These are phyloP conservation scores for Epizoanthus stellaris DNA, from an alignment of 92 coral and sea anemone genomes.

Conservation along the genomic window DNA sequence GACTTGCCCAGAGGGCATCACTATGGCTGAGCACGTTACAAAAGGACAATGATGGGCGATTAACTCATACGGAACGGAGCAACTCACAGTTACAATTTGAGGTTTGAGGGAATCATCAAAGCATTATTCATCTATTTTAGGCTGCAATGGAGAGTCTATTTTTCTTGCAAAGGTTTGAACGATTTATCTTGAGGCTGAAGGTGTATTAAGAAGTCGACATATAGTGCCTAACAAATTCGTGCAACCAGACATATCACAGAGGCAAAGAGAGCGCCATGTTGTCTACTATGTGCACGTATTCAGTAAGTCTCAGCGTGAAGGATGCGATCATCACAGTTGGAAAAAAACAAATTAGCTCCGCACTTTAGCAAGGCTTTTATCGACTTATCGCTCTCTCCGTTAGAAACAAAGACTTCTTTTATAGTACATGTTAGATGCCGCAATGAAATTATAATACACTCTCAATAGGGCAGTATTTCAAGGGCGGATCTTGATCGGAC, in stretches of 20 bases:
- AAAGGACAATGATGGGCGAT: background rate
- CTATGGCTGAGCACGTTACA: background rate
- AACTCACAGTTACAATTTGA: background rate
- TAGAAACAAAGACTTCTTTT: constrained; percentile 9
- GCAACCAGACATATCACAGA: background rate
- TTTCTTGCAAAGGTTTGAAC: background rate
- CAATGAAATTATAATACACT: background rate
- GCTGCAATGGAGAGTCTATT: too few relatives aligned
- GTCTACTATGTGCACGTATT: background rate
- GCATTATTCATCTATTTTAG: background rate
- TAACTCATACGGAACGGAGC: background rate
- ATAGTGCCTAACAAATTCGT: background rate
- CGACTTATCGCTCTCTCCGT: constrained; percentile 4
- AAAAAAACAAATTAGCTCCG: background rate
- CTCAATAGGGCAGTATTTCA: background rate
- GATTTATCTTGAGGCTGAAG: background rate
- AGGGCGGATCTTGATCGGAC: constrained; percentile 14
- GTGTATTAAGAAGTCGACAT: background rate
- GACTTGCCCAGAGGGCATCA: background rate
- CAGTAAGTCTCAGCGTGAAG: constrained; percentile 16
- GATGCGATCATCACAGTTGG: constrained; percentile 18
- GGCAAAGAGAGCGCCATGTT: too few relatives aligned
- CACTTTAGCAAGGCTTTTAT: constrained; percentile 21
- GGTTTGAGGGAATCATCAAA: background rate
- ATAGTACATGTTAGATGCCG: background rate